These are phyloP conservation scores for Oikopleura dioica DNA, from an alignment of 23 tunicate species.

Conservation along the genomic window DNA sequence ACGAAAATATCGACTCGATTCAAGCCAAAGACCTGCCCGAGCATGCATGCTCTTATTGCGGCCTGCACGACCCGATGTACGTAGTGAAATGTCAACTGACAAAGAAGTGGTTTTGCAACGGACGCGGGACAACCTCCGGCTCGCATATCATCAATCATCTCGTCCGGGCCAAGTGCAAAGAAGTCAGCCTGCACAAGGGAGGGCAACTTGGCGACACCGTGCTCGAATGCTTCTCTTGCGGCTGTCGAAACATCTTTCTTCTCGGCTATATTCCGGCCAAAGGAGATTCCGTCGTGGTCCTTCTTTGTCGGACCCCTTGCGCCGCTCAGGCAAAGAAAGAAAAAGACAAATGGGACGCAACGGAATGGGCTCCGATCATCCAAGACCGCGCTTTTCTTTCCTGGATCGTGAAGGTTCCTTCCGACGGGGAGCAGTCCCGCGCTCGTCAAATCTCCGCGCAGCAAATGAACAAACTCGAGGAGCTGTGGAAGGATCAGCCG, in stretches of 20 bases:
- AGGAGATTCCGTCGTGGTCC: constrained; percentile 81
- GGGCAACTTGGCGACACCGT: constrained; percentile 92
- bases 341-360: constrained; percentile 95
- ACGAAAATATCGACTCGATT: constrained; percentile 57
- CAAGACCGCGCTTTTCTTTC: constrained; percentile 72
- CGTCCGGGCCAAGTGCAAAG: constrained; percentile 91
- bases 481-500: constrained; percentile 95
- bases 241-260: constrained; percentile 71
- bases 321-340: too few relatives aligned
- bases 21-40: constrained; percentile 71
- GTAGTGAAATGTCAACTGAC: constrained; percentile 77
- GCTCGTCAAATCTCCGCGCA: constrained; percentile 92
- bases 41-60: constrained; percentile 82
- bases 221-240: constrained; percentile 89
- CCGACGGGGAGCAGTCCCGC: constrained; percentile 72
- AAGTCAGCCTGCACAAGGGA: constrained; percentile 54
- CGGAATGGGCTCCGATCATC: constrained; percentile 82
- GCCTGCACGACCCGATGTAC: constrained; percentile 74
- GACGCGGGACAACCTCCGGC: constrained; percentile 87
- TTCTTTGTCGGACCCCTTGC: constrained; percentile 74
- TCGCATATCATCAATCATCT: constrained; percentile 81
- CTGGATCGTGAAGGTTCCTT: constrained; percentile 84
- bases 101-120: constrained; percentile 92
- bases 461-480: constrained; percentile 85
- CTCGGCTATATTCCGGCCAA: constrained; percentile 90